Conservation (phyloP, 2,797 vertebrate genomes). For the Ficedula albicollis region DNA sequence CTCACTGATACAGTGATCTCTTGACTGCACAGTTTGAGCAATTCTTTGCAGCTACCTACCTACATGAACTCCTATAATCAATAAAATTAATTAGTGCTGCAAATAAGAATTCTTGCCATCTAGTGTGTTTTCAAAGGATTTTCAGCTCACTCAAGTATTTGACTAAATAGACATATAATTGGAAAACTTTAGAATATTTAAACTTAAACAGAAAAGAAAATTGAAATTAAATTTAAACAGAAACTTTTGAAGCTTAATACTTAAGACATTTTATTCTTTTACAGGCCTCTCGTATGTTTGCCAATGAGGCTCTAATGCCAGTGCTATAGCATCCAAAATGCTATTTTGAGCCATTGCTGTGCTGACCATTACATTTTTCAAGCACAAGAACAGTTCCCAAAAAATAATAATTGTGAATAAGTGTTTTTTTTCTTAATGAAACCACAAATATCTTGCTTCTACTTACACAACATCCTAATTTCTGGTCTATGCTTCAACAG, state of each 20-base stretch:
- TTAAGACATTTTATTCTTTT: background rate
- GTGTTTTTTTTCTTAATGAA: background rate
- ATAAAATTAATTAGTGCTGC: background rate
- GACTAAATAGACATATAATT: background rate
- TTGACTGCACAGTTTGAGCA: background rate
- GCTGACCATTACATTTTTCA: conserved; percentile 62
- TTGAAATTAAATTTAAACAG: background rate
- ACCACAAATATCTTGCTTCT: background rate
- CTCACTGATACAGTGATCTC: background rate
- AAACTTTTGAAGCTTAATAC: background rate
- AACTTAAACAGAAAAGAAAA: background rate
- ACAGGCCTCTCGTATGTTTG: background rate
- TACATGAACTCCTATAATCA: background rate
- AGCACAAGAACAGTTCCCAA: conserved; percentile 53
- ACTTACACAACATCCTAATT: background rate
- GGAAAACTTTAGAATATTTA: background rate
- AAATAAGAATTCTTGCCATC: background rate
- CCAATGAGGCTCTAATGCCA: background rate
- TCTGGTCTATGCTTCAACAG: background rate
- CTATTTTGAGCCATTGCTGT: conserved; percentile 53
- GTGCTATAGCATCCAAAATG: conserved; percentile 18
- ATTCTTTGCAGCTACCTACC: background rate
- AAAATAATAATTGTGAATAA: background rate
- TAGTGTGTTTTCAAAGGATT: background rate
- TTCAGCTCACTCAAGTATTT: background rate